Evolutionary conservation across 2,888 invertebrate genomes (phyloP).

Genomic region (Nematopogon swammerdamellus): DNA sequence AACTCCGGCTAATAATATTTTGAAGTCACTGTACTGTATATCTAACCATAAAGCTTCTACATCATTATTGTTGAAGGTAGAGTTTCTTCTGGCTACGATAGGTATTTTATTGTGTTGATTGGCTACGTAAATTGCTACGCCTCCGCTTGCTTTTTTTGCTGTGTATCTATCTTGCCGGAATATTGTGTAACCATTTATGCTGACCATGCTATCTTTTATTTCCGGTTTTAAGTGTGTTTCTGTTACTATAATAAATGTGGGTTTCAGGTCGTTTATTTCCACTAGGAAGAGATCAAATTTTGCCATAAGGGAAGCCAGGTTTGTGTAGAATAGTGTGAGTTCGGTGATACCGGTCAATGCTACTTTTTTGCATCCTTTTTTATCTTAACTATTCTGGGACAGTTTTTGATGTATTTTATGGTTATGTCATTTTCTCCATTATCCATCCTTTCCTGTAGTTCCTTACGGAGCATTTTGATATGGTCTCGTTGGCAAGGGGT

Average conservation of each 20-base stretch:
- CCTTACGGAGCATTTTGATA: background rate
- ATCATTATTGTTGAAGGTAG: no score
- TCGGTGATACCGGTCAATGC: no score
- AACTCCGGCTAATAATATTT: no score
- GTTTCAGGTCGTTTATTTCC: background rate
- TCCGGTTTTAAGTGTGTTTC: background rate
- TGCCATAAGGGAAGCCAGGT: background rate
- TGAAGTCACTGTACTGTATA: no score
- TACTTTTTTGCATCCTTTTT: background rate
- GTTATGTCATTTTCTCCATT: background rate
- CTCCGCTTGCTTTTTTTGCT: background rate
- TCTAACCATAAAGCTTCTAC: no score
- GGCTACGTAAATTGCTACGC: background rate
- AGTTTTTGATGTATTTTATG: conserved; percentile 1
- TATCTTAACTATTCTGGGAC: background rate
- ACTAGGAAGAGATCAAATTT: conserved; percentile 1
- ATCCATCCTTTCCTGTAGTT: background rate
- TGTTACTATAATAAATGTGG: background rate
- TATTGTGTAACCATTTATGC: background rate
- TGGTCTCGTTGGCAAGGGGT: conserved; percentile 1
- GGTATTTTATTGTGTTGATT: background rate
- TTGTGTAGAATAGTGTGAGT: background rate
- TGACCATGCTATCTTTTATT: background rate
- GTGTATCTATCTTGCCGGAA: background rate
- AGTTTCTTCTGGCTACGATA: background rate